phyloP scores from a whole-genome alignment of 1,140 invertebrate genomes.

The Drosophila varians region DNA sequence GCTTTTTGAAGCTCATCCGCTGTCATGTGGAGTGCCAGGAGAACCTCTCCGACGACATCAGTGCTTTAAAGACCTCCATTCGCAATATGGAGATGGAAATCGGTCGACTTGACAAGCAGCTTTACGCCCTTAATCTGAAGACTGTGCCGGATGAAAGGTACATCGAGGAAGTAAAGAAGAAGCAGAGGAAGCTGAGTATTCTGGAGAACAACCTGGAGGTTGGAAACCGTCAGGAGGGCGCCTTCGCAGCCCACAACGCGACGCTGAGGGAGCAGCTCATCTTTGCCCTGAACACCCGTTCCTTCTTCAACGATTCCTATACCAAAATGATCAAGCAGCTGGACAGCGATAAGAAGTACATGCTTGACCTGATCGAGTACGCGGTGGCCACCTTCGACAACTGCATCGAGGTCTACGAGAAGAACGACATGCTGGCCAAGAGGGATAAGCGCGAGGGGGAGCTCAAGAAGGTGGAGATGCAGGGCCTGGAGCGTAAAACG shows the following conservation, averaged over 20 bases:
- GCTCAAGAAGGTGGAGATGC: slow-evolving; percentile 49
- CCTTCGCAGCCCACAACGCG: slow-evolving; percentile 45
- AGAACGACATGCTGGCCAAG: slow-evolving; percentile 49
- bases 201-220: slow-evolving; percentile 60
- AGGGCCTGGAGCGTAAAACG: slow-evolving; percentile 53
- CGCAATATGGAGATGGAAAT: slow-evolving; percentile 56
- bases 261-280: slow-evolving; percentile 52
- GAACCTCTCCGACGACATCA: slow-evolving; percentile 42
- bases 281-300: slow-evolving; percentile 48
- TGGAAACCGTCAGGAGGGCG: slow-evolving; percentile 54
- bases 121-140: slow-evolving; percentile 47
- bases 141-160: slow-evolving; percentile 58
- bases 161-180: slow-evolving; percentile 30
- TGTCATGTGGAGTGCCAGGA: slow-evolving; percentile 65
- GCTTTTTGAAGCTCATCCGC: slow-evolving; percentile 36
- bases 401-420: slow-evolving; percentile 59
- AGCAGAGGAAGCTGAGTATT: slow-evolving; percentile 49
- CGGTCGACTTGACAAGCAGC: slow-evolving; percentile 36
- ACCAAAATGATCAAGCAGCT: slow-evolving; percentile 57
- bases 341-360: slow-evolving; percentile 67
- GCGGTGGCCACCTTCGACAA: slow-evolving; percentile 55
- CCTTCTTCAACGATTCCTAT: slow-evolving; percentile 58
- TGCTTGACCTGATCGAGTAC: slow-evolving; percentile 61
- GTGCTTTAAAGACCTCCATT: slow-evolving; percentile 47
- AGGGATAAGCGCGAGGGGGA: slow-evolving; percentile 48